Evolutionary conservation across 2,797 vertebrate species (phyloP).

Genomic region (Malurus leucopterus): DNA sequence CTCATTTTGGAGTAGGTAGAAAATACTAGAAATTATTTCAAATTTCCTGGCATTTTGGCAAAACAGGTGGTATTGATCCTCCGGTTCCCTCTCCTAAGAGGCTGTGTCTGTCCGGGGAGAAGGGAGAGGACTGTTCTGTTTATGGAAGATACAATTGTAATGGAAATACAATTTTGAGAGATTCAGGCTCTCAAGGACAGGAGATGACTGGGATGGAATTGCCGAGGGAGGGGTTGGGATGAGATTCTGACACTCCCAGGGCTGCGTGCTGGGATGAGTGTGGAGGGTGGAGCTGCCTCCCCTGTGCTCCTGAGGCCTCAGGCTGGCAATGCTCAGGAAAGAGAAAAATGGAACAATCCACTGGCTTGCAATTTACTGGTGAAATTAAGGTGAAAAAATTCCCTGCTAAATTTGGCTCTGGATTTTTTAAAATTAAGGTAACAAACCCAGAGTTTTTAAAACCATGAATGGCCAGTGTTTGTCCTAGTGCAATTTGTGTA

Average conservation of each 20-base stretch:
- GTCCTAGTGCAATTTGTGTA: not conserved
- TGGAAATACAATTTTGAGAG: not conserved
- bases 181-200: not conserved
- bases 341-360: not conserved
- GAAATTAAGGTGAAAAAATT: not conserved
- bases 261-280: not conserved
- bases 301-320: not conserved
- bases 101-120: not conserved
- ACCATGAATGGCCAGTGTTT: accelerated
- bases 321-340: not conserved
- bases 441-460: not conserved
- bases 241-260: not conserved
- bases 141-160: not conserved
- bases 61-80: not conserved
- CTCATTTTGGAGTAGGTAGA: not conserved
- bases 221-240: not conserved
- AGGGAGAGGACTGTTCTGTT: not conserved
- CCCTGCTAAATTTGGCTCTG: accelerated
- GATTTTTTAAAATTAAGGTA: not conserved
- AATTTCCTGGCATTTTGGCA: not conserved
- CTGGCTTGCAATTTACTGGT: not conserved
- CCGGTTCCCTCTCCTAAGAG: not conserved
- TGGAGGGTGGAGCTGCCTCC: not conserved
- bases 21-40: not conserved
- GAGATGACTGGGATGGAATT: not conserved